A percentile compares a stretch with the other conserved stretches of the same genome.
Evolutionary conservation across 2,888 invertebrate species (phyloP).

Genomic region (Carabus problematicus): DNA sequence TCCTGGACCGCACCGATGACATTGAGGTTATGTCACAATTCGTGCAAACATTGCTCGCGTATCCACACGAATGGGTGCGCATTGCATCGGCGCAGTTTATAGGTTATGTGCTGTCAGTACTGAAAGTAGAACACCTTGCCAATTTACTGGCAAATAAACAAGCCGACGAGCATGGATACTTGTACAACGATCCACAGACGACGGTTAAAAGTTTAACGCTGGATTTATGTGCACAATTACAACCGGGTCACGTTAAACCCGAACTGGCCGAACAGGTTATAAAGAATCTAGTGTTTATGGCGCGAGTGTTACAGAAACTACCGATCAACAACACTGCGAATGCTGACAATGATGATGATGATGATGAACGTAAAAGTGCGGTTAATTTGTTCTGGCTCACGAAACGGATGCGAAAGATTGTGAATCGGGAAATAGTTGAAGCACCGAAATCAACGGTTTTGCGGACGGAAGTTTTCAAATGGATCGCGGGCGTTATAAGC

Average conservation of each 20-base stretch:
- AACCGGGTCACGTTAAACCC: slow-evolving; percentile 69
- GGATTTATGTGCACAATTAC: slow-evolving; percentile 78
- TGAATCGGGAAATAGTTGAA: slow-evolving; percentile 81
- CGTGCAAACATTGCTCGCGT: slow-evolving; percentile 74
- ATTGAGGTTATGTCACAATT: slow-evolving; percentile 70
- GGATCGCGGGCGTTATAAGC: slow-evolving; percentile 77
- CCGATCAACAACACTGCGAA: slow-evolving; percentile 54
- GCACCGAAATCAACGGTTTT: slow-evolving; percentile 72
- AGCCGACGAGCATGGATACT: slow-evolving; percentile 52
- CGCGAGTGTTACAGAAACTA: slow-evolving; percentile 69
- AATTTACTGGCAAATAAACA: slow-evolving; percentile 56
- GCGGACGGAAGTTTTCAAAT: slow-evolving; percentile 81
- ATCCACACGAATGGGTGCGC: slow-evolving; percentile 89
- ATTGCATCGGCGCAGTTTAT: slow-evolving; percentile 78
- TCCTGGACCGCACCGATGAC: slow-evolving; percentile 63
- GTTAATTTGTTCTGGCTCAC: slow-evolving; percentile 78
- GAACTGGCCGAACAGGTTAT: slow-evolving; percentile 78
- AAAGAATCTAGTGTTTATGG: slow-evolving; percentile 73
- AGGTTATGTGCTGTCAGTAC: slow-evolving; percentile 71
- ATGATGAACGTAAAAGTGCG: slow-evolving; percentile 56
- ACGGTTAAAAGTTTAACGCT: slow-evolving; percentile 72
- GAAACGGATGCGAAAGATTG: slow-evolving; percentile 74
- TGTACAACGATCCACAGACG: slow-evolving; percentile 69
- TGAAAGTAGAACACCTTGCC: slow-evolving; percentile 69
- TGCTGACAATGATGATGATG: slow-evolving; percentile 55